A percentile compares a stretch with the other conserved stretches of the same genome.
phyloP scores from a whole-genome alignment of 2,888 invertebrate species.

The Andrena camellia region DNA sequence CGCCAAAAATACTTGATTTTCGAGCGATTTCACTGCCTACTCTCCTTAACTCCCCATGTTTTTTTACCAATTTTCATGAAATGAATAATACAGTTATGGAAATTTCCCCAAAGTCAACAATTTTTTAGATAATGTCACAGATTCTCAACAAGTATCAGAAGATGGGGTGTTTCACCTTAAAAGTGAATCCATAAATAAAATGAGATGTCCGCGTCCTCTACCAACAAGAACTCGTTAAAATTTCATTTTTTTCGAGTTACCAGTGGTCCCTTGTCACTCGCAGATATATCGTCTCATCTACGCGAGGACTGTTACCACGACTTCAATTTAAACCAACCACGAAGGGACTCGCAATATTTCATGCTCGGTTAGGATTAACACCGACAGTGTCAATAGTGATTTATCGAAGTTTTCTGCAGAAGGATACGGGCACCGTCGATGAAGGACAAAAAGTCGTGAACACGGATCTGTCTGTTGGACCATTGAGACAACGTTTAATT shows the following conservation, averaged over 20 bases:
- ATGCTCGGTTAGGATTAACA: conserved; percentile 21
- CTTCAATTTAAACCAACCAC: conserved; percentile 5
- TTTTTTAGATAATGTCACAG: too few relatives aligned
- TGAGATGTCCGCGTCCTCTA: background rate
- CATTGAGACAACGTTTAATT: conserved; percentile 27
- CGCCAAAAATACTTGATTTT: too few relatives aligned
- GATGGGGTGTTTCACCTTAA: too few relatives aligned
- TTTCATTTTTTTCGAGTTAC: conserved; percentile 3
- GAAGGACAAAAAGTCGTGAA: conserved; percentile 1
- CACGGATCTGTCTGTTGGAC: background rate
- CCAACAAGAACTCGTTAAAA: background rate
- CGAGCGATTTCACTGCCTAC: too few relatives aligned
- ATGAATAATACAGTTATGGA: too few relatives aligned
- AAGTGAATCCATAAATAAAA: too few relatives aligned
- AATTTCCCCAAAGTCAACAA: too few relatives aligned
- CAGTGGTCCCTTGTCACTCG: background rate
- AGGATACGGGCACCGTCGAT: conserved; percentile 1
- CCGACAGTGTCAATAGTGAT: conserved; percentile 26
- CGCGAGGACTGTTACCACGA: conserved; percentile 6
- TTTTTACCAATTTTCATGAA: too few relatives aligned
- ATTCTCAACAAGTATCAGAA: too few relatives aligned
- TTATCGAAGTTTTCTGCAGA: background rate
- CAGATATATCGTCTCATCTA: conserved; percentile 14
- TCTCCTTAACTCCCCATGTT: too few relatives aligned
- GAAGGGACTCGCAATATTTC: conserved; percentile 22